Conservation (phyloP, 2,888 invertebrate species). For the Ichneumoninae sp. region DNA sequence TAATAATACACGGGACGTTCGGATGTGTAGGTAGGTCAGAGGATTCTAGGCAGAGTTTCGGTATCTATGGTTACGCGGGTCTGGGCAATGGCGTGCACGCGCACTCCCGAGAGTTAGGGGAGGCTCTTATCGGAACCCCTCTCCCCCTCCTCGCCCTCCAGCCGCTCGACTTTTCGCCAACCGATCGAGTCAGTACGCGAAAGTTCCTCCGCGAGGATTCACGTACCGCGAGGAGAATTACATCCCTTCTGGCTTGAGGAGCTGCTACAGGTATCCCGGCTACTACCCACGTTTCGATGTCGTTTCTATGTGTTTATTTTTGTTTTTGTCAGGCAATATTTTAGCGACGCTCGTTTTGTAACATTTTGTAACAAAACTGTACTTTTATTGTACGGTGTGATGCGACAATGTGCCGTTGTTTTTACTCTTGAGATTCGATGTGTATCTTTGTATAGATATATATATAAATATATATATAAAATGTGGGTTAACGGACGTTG, state of each 20-base stretch:
- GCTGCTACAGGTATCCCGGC: constrained; percentile 18
- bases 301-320: neutral
- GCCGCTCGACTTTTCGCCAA: neutral
- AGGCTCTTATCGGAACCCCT: constrained; percentile 35
- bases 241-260: constrained; percentile 3
- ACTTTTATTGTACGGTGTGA: neutral
- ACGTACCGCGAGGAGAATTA: neutral
- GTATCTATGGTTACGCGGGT: constrained; percentile 64
- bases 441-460: too few relatives aligned
- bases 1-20: neutral
- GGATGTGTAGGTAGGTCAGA: constrained; percentile 53
- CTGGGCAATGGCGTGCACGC: constrained; percentile 34
- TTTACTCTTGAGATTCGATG: neutral
- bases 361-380: too few relatives aligned
- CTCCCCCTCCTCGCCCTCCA: neutral
- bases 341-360: too few relatives aligned
- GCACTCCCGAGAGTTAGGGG: constrained; percentile 36
- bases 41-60: constrained; percentile 6
- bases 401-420: neutral
- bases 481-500: constrained; percentile 57
- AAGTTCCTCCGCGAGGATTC: constrained; percentile 21
- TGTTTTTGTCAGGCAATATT: neutral
- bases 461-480: neutral
- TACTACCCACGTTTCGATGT: neutral
- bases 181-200: constrained; percentile 30